Base-by-base conservation (phyloP, 2,113 vertebrate genomes). In the Hydropotes inermis region DNA sequence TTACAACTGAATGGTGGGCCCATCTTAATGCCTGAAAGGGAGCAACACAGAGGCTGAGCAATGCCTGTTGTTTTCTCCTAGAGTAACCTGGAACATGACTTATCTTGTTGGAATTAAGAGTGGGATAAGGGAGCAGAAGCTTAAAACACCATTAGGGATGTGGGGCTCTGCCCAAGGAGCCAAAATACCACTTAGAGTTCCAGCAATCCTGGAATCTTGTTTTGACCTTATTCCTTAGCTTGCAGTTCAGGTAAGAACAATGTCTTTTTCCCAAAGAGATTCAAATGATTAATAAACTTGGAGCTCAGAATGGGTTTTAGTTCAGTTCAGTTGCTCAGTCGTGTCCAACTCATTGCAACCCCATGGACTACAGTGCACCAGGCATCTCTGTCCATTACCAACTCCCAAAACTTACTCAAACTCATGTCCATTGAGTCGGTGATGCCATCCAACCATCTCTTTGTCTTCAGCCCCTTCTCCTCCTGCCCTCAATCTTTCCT, bases 111-210 rank as follows among this genome's bases (percentile, higher is more conserved):
- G 79, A 92, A 87, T 89, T 89, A 92, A 86, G 84, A 70, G 30
- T 47, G 64, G 94, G 47, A 76, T 96, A 92, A 93, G 95, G 33
- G 67, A 96, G 19, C 74, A 70, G 88, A 87, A 92, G 60, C 96
- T 97, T 96, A 85, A 96, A 87, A 96, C 45, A 60, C 21, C 45
- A 17, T 81, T 27, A n/a, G 55, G 64, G 50, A 97, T 30, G 9
- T 57, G 76, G 47, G 74, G 45, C 91, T 85, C 95, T 95, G 97
- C n/a, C 82, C n/a, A 60, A 78, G 96, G 23, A 97, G 39, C 91
- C 57, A 58, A 91, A 90, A 94, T 78, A 88, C 64, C 64, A 8
- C 19, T 95, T 54, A 86, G 86, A 67, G 67, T 93, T 82, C 43
- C 86, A 94, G 64, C 88, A 67, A 95, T 58, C 39, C 55, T 76